Evolutionary conservation across 2,797 vertebrate genomes (phyloP), one percentile per base, ranked within the genome.

Genomic region (Parotocinclus haroldoi): DNA sequence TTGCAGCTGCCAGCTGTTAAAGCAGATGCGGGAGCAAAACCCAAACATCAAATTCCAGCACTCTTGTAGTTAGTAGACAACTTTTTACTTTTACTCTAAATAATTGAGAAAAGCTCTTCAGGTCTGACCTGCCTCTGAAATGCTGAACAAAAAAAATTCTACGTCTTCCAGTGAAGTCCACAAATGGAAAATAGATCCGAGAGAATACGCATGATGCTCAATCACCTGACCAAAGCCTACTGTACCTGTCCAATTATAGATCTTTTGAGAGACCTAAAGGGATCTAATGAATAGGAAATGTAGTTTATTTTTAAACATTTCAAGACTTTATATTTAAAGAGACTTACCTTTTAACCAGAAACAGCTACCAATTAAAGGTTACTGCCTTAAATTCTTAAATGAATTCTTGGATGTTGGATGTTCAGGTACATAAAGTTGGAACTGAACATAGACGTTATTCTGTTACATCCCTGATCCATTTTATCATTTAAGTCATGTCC

Each of bases 1-100:
- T 63, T 76, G 48, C 71, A 80, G 75, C 74, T 58, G 71, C 78
- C 74, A 57, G 49, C 52, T 61, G 71, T 4, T 7, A 5, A 27
- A 71, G 69, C 48, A 69, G 68, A 63, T 79, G 78, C 58, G n/a
- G 37, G 53, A 51, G 37, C 58, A 60, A 46, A 50, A 64, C 53
- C 73, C 67, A 58, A 63, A 70, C 59, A 81, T 85, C 86, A 69
- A 86, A 87, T 85, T 87, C 86, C 82, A 76, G 72, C 46, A 76
- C 42, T 53, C 56, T 13, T 68, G 58, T 55, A 80, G 74, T 60
- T 50, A 69, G 9, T 18, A 63, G 76, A 75, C 54, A 12, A 76
- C 66, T 63, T 11, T 27, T 71, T 64, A 46, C 59, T 63, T 49
- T 71, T 64, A 46, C 59, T 63, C 49, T 60, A 48, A 68, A 75